These are phyloP conservation scores for Trichoplusia ni DNA, from an alignment of 1,140 invertebrate species.

Conservation along the genomic window DNA sequence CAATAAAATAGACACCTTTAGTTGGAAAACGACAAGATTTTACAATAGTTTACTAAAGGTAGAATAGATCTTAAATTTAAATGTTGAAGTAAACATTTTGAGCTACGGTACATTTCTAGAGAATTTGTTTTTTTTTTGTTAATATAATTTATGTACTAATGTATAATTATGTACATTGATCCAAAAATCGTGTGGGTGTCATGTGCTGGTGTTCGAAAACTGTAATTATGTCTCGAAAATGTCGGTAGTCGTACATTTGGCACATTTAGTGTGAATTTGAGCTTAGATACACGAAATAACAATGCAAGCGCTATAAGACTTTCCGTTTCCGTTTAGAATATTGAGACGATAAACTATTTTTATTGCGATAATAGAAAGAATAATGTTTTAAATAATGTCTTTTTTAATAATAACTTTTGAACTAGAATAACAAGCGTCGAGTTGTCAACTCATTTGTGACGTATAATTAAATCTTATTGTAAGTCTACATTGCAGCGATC, in stretches of 20 bases:
- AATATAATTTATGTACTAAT: slow-evolving; percentile 62
- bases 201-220: slow-evolving; percentile 41
- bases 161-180: slow-evolving; percentile 76
- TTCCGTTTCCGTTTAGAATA: slow-evolving; percentile 29
- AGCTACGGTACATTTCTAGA: slow-evolving; percentile 69
- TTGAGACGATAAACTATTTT: no score
- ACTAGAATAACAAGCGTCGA: slow-evolving; percentile 9
- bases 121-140: slow-evolving; percentile 53
- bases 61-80: slow-evolving; percentile 70
- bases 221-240: slow-evolving; percentile 32
- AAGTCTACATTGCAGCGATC: not conserved
- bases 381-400: no score
- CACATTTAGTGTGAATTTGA: slow-evolving; percentile 49
- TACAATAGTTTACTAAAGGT: slow-evolving; percentile 54
- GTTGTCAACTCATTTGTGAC: slow-evolving; percentile 3
- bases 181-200: slow-evolving; percentile 57
- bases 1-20: slow-evolving; percentile 29
- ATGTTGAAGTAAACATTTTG: slow-evolving; percentile 72
- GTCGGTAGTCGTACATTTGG: slow-evolving; percentile 40
- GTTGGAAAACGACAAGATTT: slow-evolving; percentile 53
- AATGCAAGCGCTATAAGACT: slow-evolving; percentile 45
- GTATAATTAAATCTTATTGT: slow-evolving; percentile 15
- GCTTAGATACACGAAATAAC: slow-evolving; percentile 45
- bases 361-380: no score
- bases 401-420: no score